These are phyloP conservation scores for Diabrotica virgifera DNA, from an alignment of 1,140 invertebrate species.

Conservation along the genomic window DNA sequence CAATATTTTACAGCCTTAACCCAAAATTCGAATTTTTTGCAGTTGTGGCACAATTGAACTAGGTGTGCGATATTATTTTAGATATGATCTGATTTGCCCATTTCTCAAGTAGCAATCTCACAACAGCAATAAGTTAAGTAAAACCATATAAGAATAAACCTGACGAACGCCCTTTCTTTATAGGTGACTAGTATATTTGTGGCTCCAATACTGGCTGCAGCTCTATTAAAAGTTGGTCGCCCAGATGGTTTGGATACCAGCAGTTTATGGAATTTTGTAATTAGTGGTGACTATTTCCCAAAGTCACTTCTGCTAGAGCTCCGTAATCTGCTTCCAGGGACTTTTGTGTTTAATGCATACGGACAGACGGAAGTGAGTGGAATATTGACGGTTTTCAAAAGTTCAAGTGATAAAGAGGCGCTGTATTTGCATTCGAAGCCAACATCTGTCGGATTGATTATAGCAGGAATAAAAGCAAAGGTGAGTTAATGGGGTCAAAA, in stretches of 20 bases:
- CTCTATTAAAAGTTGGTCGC: conserved; percentile 43
- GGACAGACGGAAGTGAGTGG: conserved; percentile 41
- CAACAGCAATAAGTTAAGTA: too few relatives aligned
- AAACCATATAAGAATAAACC: too few relatives aligned
- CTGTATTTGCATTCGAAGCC: conserved; percentile 34
- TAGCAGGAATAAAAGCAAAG: conserved; percentile 36
- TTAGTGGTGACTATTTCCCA: conserved; percentile 34
- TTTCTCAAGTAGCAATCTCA: too few relatives aligned
- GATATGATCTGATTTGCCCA: too few relatives aligned
- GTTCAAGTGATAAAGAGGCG: conserved; percentile 29
- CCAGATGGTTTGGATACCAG: conserved; percentile 38
- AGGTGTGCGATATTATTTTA: too few relatives aligned
- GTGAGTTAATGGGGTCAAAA: conserved; percentile 13
- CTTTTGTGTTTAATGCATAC: conserved; percentile 34
- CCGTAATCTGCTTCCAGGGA: conserved; percentile 41
- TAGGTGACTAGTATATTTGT: conserved; percentile 44
- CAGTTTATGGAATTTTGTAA: conserved; percentile 26
- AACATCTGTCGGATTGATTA: conserved; percentile 33
- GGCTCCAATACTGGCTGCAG: conserved; percentile 44
- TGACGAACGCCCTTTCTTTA: too few relatives aligned
- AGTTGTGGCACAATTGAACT: too few relatives aligned
- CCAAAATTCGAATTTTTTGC: too few relatives aligned
- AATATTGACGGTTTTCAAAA: conserved; percentile 31
- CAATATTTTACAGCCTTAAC: too few relatives aligned
- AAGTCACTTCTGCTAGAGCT: conserved; percentile 27